phyloP scores from a whole-genome alignment of 2,113 vertebrate genomes.

The Vimba vimba region DNA sequence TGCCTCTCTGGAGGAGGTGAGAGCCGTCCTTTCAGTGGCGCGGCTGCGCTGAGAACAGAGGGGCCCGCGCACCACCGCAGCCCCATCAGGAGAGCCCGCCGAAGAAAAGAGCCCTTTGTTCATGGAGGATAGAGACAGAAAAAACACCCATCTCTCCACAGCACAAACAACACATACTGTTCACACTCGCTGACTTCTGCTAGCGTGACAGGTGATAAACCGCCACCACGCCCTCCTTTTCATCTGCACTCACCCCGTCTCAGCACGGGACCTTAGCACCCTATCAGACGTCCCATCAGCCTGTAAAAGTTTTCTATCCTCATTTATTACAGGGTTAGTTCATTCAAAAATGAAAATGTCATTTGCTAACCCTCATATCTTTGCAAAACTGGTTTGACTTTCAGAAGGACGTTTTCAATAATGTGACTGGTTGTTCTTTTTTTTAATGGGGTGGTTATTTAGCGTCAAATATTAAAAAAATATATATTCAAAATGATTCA shows the following conservation, averaged over 20 bases:
- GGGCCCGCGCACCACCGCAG: slow-evolving; percentile 24
- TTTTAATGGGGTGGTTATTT: background rate
- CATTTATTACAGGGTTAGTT: background rate
- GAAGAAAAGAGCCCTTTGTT: slow-evolving; percentile 58
- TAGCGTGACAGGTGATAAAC: slow-evolving; percentile 47
- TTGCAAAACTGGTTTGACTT: background rate
- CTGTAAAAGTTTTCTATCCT: slow-evolving; percentile 3
- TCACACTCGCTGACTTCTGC: slow-evolving; percentile 52
- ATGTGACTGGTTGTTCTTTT: background rate
- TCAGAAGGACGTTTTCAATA: background rate
- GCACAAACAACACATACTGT: slow-evolving; percentile 51
- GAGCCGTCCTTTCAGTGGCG: slow-evolving; percentile 50
- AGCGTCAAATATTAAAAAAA: background rate
- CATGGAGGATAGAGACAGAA: slow-evolving; percentile 29
- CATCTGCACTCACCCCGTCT: background rate
- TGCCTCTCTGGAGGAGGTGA: slow-evolving; percentile 54
- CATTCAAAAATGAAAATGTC: background rate
- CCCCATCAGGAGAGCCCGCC: slow-evolving; percentile 21
- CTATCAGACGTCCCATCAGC: slow-evolving; percentile 14
- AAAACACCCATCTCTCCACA: slow-evolving; percentile 46
- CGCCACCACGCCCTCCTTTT: slow-evolving; percentile 17
- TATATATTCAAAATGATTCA: background rate
- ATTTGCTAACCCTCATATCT: background rate
- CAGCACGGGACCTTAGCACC: background rate
- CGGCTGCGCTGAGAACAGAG: slow-evolving; percentile 42